phyloP scores from a whole-genome alignment of 1,140 invertebrate genomes.

The Lordiphosa stackelbergi region DNA sequence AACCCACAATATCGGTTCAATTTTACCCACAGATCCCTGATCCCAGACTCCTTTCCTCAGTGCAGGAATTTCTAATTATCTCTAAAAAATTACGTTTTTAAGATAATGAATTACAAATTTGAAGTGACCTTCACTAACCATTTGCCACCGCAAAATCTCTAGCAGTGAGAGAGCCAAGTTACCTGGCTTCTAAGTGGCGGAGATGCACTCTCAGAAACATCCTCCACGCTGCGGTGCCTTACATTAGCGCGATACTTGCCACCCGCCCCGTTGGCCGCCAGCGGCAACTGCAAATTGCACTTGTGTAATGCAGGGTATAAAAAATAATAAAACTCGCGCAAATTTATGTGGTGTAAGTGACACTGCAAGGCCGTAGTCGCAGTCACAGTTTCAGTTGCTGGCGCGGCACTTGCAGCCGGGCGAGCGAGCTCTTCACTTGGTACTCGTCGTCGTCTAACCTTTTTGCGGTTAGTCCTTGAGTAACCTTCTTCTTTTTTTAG shows the following conservation, averaged over 20 bases:
- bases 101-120: no score
- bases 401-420: constrained; percentile 27
- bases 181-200: no score
- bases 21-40: no score
- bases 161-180: no score
- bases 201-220: constrained; percentile 12
- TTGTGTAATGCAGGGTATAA: constrained; percentile 52
- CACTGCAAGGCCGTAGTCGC: constrained; percentile 60
- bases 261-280: constrained; percentile 31
- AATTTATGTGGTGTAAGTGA: constrained; percentile 68
- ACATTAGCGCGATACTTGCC: constrained; percentile 52
- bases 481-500: constrained; percentile 37
- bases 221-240: constrained; percentile 69
- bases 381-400: constrained; percentile 14
- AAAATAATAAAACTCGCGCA: constrained; percentile 43
- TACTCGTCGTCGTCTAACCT: constrained; percentile 64
- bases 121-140: no score
- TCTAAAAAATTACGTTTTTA: no score
- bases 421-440: constrained; percentile 39
- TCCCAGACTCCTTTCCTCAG: no score
- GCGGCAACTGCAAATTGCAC: constrained; percentile 66
- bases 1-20: no score
- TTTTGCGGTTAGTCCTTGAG: constrained; percentile 68
- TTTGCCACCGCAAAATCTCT: no score
- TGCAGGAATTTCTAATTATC: no score